Evolutionary conservation across 2,888 invertebrate species (phyloP).

Genomic region (Caenorhabditis japonica): DNA sequence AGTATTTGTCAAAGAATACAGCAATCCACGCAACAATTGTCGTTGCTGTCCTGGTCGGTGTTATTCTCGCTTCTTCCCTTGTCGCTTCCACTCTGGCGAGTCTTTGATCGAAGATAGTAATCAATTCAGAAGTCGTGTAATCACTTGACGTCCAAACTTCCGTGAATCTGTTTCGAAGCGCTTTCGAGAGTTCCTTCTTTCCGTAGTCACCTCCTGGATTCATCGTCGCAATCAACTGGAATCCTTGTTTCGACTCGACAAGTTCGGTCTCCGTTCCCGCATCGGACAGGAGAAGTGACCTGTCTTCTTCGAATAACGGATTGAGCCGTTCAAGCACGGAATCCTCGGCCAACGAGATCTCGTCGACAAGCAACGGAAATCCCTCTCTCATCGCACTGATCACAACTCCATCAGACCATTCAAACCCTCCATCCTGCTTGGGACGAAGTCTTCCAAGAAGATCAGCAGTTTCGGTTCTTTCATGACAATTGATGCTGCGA

Average conservation of each 20-base stretch:
- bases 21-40: constrained; percentile 63
- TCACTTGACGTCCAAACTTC: constrained; percentile 95
- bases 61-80: constrained; percentile 32
- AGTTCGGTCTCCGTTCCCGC: constrained; percentile 83
- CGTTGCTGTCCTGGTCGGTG: constrained; percentile 48
- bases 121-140: constrained; percentile 84
- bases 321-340: constrained; percentile 93
- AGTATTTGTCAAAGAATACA: constrained; percentile 60
- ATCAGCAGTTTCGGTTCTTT: constrained; percentile 98
- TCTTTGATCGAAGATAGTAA: constrained; percentile 83
- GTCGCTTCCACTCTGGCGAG: constrained; percentile 46
- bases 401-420: constrained; percentile 97
- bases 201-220: constrained; percentile 99
- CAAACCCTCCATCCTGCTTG: constrained; percentile 82
- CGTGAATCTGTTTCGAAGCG: constrained; percentile 94
- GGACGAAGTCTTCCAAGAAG: constrained; percentile 95
- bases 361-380: constrained; percentile 92
- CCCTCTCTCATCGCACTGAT: constrained; percentile 91
- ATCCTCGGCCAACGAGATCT: constrained; percentile 92
- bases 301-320: constrained; percentile 90
- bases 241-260: constrained; percentile 82
- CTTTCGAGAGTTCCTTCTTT: constrained; percentile 97
- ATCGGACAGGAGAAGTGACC: constrained; percentile 90
- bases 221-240: constrained; percentile 97
- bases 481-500: constrained; percentile 92